A percentile compares a stretch with the other conserved stretches of the same genome.
Evolutionary conservation across 1,140 invertebrate species (phyloP).

Genomic region (Hesperophylax magnus): DNA sequence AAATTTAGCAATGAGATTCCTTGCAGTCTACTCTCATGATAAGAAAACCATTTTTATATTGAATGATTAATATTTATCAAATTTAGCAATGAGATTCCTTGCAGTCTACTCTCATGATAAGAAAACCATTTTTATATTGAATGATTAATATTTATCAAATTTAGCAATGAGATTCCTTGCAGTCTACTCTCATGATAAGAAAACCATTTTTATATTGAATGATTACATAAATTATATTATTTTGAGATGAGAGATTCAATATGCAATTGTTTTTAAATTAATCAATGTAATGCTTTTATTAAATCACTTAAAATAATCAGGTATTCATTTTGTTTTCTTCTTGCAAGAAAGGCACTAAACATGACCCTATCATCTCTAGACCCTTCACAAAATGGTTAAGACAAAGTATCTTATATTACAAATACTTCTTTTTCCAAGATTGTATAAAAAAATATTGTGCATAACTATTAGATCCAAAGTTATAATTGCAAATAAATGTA

Average conservation of each 20-base stretch:
- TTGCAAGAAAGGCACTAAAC: neutral
- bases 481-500: neutral
- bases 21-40: neutral
- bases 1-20: neutral
- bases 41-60: too few species aligned
- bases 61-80: too few species aligned
- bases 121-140: too few species aligned
- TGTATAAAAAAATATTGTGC: neutral
- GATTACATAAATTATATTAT: too few species aligned
- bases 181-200: neutral
- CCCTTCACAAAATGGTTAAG: neutral
- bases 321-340: slow-evolving; percentile 5
- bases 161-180: neutral
- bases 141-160: too few species aligned
- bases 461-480: neutral
- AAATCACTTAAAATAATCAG: neutral
- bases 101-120: neutral
- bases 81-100: neutral
- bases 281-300: too few species aligned
- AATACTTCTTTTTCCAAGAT: neutral
- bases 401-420: neutral
- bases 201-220: too few species aligned
- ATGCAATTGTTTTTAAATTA: too few species aligned
- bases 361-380: neutral
- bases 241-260: too few species aligned